A percentile compares a stretch with the other conserved stretches of the same genome.
These are phyloP conservation scores for Heliconius congener DNA, from an alignment of 1,140 invertebrate genomes.

Conservation along the genomic window DNA sequence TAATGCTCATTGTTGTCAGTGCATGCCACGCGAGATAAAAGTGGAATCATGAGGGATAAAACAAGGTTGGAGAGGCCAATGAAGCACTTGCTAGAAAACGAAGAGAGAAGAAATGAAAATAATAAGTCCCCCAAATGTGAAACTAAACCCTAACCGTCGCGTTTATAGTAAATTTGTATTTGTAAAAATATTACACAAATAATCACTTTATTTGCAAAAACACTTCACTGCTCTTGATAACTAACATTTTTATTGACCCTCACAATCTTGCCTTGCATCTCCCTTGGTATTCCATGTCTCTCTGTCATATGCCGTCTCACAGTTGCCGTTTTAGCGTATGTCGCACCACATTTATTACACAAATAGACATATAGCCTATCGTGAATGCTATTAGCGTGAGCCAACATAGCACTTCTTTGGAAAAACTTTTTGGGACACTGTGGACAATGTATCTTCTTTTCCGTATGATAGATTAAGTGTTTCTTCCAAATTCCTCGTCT, in stretches of 20 bases:
- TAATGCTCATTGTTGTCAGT: too few species aligned
- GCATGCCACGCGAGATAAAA: too few species aligned
- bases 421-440: conserved; percentile 65
- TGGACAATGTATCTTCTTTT: conserved; percentile 63
- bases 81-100: too few species aligned
- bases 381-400: conserved; percentile 65
- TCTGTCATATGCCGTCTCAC: conserved; percentile 65
- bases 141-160: too few species aligned
- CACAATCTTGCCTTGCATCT: conserved; percentile 64
- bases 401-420: conserved; percentile 52
- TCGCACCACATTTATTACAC: conserved; percentile 60
- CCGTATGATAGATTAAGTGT: conserved; percentile 61
- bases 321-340: conserved; percentile 60
- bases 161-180: too few species aligned
- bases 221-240: conserved; percentile 33
- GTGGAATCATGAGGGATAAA: too few species aligned
- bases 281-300: conserved; percentile 64
- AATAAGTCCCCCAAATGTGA: not conserved
- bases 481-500: conserved; percentile 65
- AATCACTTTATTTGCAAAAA: not conserved
- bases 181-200: not conserved
- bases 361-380: conserved; percentile 63
- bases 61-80: too few species aligned
- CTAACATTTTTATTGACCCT: conserved; percentile 51
- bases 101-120: not conserved